Conservation (phyloP, 2,113 vertebrate species). For the Aptenodytes patagonicus region DNA sequence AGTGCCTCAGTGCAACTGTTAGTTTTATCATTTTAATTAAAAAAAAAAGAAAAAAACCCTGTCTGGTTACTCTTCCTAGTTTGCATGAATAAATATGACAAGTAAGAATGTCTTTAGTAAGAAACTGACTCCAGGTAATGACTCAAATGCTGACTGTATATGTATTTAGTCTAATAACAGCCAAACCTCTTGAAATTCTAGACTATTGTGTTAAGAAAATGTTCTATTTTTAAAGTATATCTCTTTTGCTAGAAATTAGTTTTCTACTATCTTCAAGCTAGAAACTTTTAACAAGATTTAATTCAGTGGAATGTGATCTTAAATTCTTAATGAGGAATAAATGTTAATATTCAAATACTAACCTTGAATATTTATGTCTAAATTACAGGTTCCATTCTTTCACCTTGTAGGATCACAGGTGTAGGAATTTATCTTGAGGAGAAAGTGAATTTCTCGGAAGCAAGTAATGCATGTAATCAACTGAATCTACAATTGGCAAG, state of each 20-base stretch:
- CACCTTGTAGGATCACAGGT: slow-evolving; percentile 74
- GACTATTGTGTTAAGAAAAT: not conserved
- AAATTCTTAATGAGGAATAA: not conserved
- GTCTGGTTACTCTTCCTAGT: not conserved
- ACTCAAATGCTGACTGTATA: not conserved
- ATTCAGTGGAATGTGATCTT: not conserved
- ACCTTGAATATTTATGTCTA: slow-evolving; percentile 24
- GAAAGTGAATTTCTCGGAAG: slow-evolving; percentile 75
- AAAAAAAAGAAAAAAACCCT: not conserved
- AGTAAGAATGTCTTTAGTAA: not conserved
- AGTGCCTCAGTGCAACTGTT: not conserved
- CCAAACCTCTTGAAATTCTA: not conserved
- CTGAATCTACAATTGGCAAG: slow-evolving; percentile 78
- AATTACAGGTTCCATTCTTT: slow-evolving; percentile 67
- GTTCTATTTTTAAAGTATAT: not conserved
- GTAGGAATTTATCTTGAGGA: slow-evolving; percentile 67
- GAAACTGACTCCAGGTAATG: not conserved
- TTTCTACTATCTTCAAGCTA: not conserved
- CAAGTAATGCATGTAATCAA: slow-evolving; percentile 70
- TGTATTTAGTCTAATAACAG: not conserved
- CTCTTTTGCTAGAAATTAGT: not conserved
- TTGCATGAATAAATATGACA: not conserved
- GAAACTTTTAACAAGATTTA: not conserved
- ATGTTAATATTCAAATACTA: not conserved
- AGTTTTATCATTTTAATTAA: not conserved